Evolutionary conservation across 2,888 invertebrate genomes (phyloP), one percentile per base, ranked within the genome.

Genomic region (Drosophila nr. fundita): DNA sequence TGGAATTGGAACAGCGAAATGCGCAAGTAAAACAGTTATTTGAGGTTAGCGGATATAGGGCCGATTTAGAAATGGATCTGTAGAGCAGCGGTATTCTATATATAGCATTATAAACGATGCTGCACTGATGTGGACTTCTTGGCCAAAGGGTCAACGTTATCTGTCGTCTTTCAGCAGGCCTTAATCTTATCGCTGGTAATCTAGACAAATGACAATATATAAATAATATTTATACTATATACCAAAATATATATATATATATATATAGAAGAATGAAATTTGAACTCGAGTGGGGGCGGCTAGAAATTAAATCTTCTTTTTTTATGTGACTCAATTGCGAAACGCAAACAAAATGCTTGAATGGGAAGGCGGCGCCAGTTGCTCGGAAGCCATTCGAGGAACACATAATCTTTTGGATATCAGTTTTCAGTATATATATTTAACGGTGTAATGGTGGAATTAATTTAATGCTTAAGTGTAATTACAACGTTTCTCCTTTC

Each of bases 291-390:
- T 40, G 7, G 49, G 32, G 50, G 30, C 27, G 49, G 40, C 40
- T 53, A 49, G 21, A 52, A 45, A 63, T 57, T 21, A 36, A 63
- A 48, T 59, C 21, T 30, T 24, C n/a, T 36, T n/a, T 15, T 27
- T 15, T 24, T n/a, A 6, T n/a, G 27, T 34, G 27, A n/a, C 6
- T 24, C 18, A 32, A 32, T 45, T 58, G 24, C n/a, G 10, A 32
- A 32, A 4, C 18, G 24, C 21, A 45, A 45, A 7, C 42, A 42
- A 42, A 24, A 32, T 45, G 18, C 24, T 61, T 18, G 38, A 32
- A 49, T 15, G n/a, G 7, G 21, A 13, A 10, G 61, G 24, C 45
- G 61, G 24, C 58, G 24, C 45, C 45, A 58, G 58, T 32, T 38
- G 11, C 10, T n/a, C n/a, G n/a, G 5, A 21, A 21, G 42, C 6